These are phyloP conservation scores for Pogonognathellus flavescens DNA, from an alignment of 1,140 invertebrate genomes.

Conservation along the genomic window DNA sequence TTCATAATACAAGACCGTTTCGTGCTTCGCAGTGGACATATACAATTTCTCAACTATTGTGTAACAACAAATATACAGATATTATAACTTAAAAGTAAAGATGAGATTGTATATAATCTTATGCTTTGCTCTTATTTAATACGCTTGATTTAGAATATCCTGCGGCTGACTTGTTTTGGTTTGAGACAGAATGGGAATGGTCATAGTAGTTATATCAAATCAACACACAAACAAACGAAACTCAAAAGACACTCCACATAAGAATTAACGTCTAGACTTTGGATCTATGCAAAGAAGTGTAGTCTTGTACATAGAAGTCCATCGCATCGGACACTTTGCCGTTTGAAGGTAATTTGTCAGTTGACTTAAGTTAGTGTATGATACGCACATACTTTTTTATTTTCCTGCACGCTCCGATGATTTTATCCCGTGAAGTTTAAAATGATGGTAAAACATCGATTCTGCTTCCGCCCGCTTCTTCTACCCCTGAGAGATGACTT, in stretches of 20 bases:
- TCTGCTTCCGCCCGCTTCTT: constrained; percentile 59
- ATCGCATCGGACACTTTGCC: neutral
- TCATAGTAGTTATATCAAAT: constrained; percentile 12
- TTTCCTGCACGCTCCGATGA: constrained; percentile 60
- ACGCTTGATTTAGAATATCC: constrained; percentile 44
- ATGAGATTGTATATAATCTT: too few relatives aligned
- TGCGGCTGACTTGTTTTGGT: neutral
- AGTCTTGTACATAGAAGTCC: neutral
- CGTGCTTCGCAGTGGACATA: neutral
- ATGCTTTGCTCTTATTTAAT: constrained; percentile 28
- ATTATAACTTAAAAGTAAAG: neutral
- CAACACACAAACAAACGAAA: too few relatives aligned
- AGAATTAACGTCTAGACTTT: constrained; percentile 27
- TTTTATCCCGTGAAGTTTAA: constrained; percentile 61
- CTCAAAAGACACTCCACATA: too few relatives aligned
- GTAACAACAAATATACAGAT: neutral
- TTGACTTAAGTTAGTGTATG: neutral
- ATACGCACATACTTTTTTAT: constrained; percentile 13
- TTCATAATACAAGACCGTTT: neutral
- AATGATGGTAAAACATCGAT: constrained; percentile 62
- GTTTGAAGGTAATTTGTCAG: neutral
- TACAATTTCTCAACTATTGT: neutral
- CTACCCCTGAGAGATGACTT: neutral
- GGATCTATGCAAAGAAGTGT: neutral
- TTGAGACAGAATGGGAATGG: constrained; percentile 14